Evolutionary conservation across 2,888 invertebrate genomes (phyloP).

Genomic region (Trichogramma dendrolimi): DNA sequence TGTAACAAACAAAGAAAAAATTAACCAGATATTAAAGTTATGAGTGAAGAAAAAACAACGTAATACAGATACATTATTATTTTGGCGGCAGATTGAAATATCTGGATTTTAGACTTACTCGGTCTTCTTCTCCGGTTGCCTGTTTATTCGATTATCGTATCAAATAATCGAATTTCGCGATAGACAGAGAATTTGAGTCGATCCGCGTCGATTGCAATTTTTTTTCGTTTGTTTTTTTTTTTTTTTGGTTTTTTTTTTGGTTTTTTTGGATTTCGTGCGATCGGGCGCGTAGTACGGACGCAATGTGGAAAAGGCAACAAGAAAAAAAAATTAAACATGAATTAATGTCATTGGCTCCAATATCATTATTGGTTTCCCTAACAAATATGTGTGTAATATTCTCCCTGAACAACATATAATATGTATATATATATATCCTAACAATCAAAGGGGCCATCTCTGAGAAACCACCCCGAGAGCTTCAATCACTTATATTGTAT

Average conservation of each 20-base stretch:
- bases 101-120: slow-evolving; percentile 57
- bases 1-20: not conserved
- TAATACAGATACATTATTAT: not conserved
- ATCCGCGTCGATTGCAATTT: slow-evolving; percentile 39
- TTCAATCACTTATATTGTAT: too few relatives aligned
- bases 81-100: slow-evolving; percentile 6
- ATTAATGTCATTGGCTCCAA: slow-evolving; percentile 42
- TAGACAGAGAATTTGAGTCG: slow-evolving; percentile 38
- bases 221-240: slow-evolving; percentile 42
- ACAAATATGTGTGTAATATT: too few relatives aligned
- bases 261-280: slow-evolving; percentile 5
- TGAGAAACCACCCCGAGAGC: too few relatives aligned
- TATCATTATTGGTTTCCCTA: too few relatives aligned
- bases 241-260: slow-evolving; percentile 31
- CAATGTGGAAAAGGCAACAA: slow-evolving; percentile 40
- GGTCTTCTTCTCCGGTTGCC: slow-evolving; percentile 66
- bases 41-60: slow-evolving; percentile 27
- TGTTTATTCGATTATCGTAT: slow-evolving; percentile 50
- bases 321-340: slow-evolving; percentile 48
- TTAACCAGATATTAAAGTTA: slow-evolving; percentile 21
- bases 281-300: slow-evolving; percentile 33
- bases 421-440: too few relatives aligned
- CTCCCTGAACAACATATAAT: too few relatives aligned
- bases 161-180: too few relatives aligned
- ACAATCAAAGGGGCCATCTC: too few relatives aligned